These are phyloP conservation scores for Pimpla rufipes DNA, from an alignment of 2,888 invertebrate species.

Conservation along the genomic window DNA sequence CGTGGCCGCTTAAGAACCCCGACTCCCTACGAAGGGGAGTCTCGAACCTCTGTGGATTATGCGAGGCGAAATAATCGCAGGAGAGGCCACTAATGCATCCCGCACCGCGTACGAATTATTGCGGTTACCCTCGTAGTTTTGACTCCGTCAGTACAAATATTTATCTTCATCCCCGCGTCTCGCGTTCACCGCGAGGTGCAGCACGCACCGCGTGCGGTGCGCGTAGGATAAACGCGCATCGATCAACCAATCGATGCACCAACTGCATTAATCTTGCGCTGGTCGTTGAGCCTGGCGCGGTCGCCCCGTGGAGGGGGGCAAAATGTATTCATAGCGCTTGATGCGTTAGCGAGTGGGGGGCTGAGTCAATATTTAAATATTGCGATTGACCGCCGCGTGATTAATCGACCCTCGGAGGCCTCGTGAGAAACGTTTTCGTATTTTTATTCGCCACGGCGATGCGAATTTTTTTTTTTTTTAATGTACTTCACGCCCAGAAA, in stretches of 20 bases:
- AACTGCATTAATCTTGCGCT: conserved; percentile 83
- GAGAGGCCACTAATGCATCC: conserved; percentile 15
- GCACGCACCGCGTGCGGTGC: conserved; percentile 26
- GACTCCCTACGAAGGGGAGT: neutral
- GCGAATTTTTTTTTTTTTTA: conserved; percentile 5
- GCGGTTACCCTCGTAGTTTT: conserved; percentile 78
- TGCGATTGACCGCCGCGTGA: conserved; percentile 76
- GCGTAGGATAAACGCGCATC: conserved; percentile 73
- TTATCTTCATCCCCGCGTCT: conserved; percentile 79
- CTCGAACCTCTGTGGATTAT: conserved; percentile 23
- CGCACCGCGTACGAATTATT: conserved; percentile 71
- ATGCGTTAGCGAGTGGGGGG: conserved; percentile 71
- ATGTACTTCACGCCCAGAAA: no score
- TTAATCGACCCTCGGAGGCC: conserved; percentile 71
- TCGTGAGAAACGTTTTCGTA: conserved; percentile 53
- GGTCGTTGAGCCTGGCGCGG: conserved; percentile 47
- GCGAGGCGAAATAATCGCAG: conserved; percentile 46
- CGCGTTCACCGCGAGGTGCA: conserved; percentile 64
- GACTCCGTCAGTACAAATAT: conserved; percentile 82
- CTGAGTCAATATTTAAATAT: conserved; percentile 82
- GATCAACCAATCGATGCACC: conserved; percentile 78
- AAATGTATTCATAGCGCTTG: conserved; percentile 64
- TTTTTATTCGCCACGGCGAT: conserved; percentile 25
- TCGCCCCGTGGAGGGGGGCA: conserved; percentile 65
- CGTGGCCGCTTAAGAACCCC: conserved; percentile 1